These are phyloP conservation scores for Acromyrmex heyeri DNA, from an alignment of 1,140 invertebrate species.

Conservation along the genomic window DNA sequence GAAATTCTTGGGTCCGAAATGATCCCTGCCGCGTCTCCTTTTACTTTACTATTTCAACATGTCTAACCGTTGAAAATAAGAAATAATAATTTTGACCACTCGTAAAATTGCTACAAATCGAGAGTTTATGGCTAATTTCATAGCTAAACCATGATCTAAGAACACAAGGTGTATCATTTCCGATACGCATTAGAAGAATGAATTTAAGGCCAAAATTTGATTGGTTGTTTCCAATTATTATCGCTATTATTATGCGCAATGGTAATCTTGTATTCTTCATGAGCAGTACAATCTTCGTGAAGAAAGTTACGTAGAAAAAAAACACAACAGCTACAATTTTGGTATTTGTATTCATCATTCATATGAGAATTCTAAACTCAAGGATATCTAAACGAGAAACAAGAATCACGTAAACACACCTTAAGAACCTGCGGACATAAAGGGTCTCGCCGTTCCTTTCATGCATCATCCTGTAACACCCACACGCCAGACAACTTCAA, in stretches of 20 bases:
- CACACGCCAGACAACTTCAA: slow-evolving; percentile 52
- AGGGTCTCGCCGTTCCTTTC: slow-evolving; percentile 47
- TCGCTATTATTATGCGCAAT: too few species aligned
- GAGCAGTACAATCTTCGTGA: too few species aligned
- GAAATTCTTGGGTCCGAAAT: slow-evolving; percentile 39
- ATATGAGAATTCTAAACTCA: slow-evolving; percentile 21
- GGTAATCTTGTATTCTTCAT: too few species aligned
- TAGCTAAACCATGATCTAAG: background rate
- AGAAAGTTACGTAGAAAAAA: background rate
- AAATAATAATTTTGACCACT: background rate
- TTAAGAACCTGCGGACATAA: slow-evolving; percentile 54
- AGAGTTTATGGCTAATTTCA: background rate
- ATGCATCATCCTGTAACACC: slow-evolving; percentile 51
- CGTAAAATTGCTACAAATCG: background rate
- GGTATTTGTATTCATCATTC: background rate
- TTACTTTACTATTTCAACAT: background rate
- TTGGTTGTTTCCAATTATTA: too few species aligned
- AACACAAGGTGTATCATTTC: too few species aligned
- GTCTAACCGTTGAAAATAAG: background rate
- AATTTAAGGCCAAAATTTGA: too few species aligned
- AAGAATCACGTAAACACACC: slow-evolving; percentile 34
- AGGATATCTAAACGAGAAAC: slow-evolving; percentile 14
- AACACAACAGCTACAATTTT: background rate
- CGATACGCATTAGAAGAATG: too few species aligned
- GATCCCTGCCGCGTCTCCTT: background rate